Base-by-base conservation (phyloP, 1,140 invertebrate genomes). In the Papilio xuthus region DNA sequence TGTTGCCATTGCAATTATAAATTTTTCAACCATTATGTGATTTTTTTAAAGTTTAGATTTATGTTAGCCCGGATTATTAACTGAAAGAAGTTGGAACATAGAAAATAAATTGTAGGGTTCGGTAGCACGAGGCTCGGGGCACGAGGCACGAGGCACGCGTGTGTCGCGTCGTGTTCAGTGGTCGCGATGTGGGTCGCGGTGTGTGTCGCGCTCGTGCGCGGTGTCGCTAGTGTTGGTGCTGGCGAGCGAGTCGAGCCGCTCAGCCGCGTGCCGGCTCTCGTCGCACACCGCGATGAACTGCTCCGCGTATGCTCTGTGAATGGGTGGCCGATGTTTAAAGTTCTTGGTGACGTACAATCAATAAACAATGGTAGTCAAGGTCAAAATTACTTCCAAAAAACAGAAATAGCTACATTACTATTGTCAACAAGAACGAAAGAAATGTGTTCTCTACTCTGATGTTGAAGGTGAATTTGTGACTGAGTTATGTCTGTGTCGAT, bases 201-300 rank as follows among this genome's bases (percentile, higher is more conserved):
- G 44, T 15, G 44, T 13, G 44, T 47, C 83, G n/a, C 83, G 81
- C 13, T 84, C 83, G 81, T 85, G 78, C 18, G 77, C 83, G 82
- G 87, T 83, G 82, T 87, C 88, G 77, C 84, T 84, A 69, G 89
- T 86, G 82, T 85, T 83, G 73, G 88, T 85, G 85, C 85, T 90
- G 78, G 83, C 86, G 13, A 91, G 88, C 23, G 90, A 93, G 81
- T 93, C 89, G 83, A 88, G 88, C 13, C 82, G 85, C 77, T 92
- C 90, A 4, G 89, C 86, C 37, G 89, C 89, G 83, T 93, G 93
- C n/a, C 95, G 86, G 84, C 92, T 94, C 82, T 93, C 92, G 88
- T 95, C 94, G 85, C 94, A 95, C 37, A 94, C 95, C 44, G 94
- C 94, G 76, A 96, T 96, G 90, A 96, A 96, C 87, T 96, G 95